These are phyloP conservation scores for Serinus canaria DNA, from an alignment of 2,113 vertebrate genomes.

Conservation along the genomic window DNA sequence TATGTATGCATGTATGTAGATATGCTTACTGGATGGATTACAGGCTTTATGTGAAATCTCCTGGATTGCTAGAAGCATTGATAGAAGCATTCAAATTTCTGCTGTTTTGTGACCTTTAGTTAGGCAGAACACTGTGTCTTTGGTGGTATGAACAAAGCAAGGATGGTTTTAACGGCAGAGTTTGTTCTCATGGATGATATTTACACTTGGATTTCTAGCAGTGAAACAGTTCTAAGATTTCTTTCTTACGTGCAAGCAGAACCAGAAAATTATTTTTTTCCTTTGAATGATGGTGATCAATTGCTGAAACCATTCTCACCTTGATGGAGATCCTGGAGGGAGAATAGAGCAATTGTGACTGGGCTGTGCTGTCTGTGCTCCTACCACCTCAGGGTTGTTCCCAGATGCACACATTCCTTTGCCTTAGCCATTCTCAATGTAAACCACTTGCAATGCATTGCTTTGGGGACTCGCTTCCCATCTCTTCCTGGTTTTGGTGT, in stretches of 20 bases:
- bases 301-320: neutral
- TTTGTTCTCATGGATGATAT: neutral
- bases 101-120: conserved; percentile 4
- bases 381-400: neutral
- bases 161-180: neutral
- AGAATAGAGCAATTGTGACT: neutral
- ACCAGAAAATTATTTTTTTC: neutral
- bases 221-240: neutral
- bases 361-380: neutral
- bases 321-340: neutral
- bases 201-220: neutral
- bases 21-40: neutral
- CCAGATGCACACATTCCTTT: rapidly evolving
- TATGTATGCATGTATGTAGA: neutral
- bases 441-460: neutral
- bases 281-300: neutral
- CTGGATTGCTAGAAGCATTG: neutral
- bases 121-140: neutral
- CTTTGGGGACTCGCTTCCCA: neutral
- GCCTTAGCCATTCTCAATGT: neutral
- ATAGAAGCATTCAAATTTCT: neutral
- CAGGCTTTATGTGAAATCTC: neutral
- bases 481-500: rapidly evolving
- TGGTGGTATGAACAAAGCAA: neutral
- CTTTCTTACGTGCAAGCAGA: neutral